A percentile compares a stretch with the other conserved stretches of the same genome.
phyloP scores from a whole-genome alignment of 2,888 invertebrate genomes.

The Ichneumoninae sp. region DNA sequence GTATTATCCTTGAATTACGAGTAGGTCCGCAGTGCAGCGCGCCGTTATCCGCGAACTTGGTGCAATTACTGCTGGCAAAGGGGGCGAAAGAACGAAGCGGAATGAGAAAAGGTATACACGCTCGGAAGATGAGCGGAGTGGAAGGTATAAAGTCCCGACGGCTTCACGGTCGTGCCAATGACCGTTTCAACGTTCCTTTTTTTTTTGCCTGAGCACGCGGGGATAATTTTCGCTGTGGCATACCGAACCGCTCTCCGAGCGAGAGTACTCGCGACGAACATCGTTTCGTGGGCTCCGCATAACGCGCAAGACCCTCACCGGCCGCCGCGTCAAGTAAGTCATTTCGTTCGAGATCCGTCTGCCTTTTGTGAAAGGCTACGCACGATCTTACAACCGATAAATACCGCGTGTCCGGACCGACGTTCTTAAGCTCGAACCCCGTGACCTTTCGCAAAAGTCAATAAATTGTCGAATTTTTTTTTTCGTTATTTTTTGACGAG shows the following conservation, averaged over 20 bases:
- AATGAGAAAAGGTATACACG: slow-evolving; percentile 47
- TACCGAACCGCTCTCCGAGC: slow-evolving; percentile 37
- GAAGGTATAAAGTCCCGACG: slow-evolving; percentile 29
- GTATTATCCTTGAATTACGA: slow-evolving; percentile 53
- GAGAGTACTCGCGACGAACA: slow-evolving; percentile 44
- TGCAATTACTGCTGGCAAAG: slow-evolving; percentile 45
- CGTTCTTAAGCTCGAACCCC: neutral
- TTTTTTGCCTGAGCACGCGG: slow-evolving; percentile 33
- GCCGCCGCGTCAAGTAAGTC: slow-evolving; percentile 40
- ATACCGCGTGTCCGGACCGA: neutral
- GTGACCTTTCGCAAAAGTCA: slow-evolving; percentile 3
- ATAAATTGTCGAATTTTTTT: slow-evolving; percentile 3
- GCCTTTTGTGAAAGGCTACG: slow-evolving; percentile 16
- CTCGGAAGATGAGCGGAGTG: slow-evolving; percentile 31
- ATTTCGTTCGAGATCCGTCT: slow-evolving; percentile 41
- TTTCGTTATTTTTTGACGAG: neutral
- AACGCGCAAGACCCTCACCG: neutral
- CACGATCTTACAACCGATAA: slow-evolving; percentile 17
- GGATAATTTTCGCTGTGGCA: slow-evolving; percentile 50
- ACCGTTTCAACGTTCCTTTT: slow-evolving; percentile 32
- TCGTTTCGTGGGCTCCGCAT: slow-evolving; percentile 1
- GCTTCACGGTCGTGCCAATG: slow-evolving; percentile 54
- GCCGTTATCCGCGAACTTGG: slow-evolving; percentile 48
- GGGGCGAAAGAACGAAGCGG: slow-evolving; percentile 46
- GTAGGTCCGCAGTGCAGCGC: slow-evolving; percentile 28